Evolutionary conservation across 2,888 invertebrate species (phyloP).

Genomic region (Lycia hirtaria): DNA sequence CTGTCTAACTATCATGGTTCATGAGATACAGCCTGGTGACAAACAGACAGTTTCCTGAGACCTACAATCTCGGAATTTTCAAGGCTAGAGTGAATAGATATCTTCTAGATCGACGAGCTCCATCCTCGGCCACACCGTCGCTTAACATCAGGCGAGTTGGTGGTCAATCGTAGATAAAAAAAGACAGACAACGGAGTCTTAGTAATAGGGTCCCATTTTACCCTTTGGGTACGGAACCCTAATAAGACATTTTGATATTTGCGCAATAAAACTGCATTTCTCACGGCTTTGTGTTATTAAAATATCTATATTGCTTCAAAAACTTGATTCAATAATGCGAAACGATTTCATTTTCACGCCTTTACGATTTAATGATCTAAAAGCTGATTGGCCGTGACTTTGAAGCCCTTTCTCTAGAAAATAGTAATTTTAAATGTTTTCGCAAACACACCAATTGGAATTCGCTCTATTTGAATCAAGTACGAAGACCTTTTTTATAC

Average conservation of each 20-base stretch:
- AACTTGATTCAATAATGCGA: neutral
- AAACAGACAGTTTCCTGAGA: no score
- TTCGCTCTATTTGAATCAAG: neutral
- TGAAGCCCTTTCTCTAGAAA: slow-evolving; percentile 13
- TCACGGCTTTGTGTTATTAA: neutral
- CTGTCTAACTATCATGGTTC: no score
- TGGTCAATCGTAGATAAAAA: no score
- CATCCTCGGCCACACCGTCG: no score
- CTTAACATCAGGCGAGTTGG: no score
- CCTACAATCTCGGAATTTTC: no score
- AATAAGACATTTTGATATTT: neutral
- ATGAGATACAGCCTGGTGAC: no score
- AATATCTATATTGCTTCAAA: neutral
- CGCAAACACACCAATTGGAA: neutral
- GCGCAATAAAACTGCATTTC: neutral
- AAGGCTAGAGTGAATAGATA: no score
- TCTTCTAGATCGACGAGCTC: no score
- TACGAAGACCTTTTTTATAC: neutral
- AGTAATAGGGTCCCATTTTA: neutral
- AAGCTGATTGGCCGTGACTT: slow-evolving; percentile 21
- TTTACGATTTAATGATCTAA: slow-evolving; percentile 13
- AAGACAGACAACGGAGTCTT: neutral
- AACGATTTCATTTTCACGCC: slow-evolving; percentile 12
- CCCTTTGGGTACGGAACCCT: neutral
- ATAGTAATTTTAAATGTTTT: neutral